A percentile compares a stretch with the other conserved stretches of the same genome.
These are phyloP conservation scores for Harlomillsia oculata DNA, from an alignment of 1,140 invertebrate genomes.

Conservation along the genomic window DNA sequence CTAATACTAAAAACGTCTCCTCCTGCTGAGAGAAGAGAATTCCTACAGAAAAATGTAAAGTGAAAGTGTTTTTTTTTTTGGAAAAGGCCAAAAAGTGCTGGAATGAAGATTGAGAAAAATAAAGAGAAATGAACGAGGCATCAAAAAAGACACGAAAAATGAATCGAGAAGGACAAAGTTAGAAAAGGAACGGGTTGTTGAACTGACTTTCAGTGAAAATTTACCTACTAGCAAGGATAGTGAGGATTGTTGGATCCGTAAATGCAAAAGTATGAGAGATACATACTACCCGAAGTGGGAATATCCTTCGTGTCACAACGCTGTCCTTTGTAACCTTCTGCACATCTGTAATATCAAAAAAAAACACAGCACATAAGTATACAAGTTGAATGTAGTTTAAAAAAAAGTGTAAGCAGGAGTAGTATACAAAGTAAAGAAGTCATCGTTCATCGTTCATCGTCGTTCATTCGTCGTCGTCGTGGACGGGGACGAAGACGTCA, in stretches of 20 bases:
- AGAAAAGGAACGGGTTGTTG: conserved; percentile 26
- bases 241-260: conserved; percentile 33
- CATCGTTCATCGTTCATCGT: too few species aligned
- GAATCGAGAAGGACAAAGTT: conserved; percentile 1
- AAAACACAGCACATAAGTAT: conserved; percentile 14
- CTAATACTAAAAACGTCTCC: too few species aligned
- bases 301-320: conserved; percentile 72
- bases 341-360: conserved; percentile 58
- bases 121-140: too few species aligned
- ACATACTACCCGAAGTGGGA: conserved; percentile 52
- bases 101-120: background rate
- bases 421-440: too few species aligned
- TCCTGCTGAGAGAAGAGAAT: too few species aligned
- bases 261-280: conserved; percentile 39
- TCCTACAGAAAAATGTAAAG: background rate
- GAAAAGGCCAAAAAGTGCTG: background rate
- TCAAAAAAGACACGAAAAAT: background rate
- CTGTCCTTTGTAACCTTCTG: conserved; percentile 67
- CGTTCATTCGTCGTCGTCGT: too few species aligned
- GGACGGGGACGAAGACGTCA: too few species aligned
- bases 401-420: too few species aligned
- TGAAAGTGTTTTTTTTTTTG: background rate
- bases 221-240: conserved; percentile 34
- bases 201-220: conserved; percentile 30
- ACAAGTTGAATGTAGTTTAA: too few species aligned